Evolutionary conservation across 2,888 invertebrate genomes (phyloP), one percentile per base, ranked within the genome.

Genomic region (Elaeidobius kamerunicus): DNA sequence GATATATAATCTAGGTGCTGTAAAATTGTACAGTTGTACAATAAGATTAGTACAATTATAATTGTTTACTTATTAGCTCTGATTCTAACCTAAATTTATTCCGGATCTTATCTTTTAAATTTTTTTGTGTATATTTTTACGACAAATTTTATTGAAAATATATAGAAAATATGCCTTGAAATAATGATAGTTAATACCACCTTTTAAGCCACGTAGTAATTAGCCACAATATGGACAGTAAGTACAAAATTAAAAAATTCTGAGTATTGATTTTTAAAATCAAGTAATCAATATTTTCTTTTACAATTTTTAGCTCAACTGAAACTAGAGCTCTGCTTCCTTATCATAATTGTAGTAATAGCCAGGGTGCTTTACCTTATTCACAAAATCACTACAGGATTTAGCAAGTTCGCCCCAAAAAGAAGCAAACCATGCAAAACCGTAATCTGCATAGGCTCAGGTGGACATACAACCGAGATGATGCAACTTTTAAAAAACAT

Each of bases 401-500:
- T 65, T 38, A 68, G 65, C 15, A 66, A 66, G 59, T 50, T 58
- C 50, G 51, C 65, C n/a, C 36, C 61, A 16, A 59, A 55, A 56
- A 55, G 70, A 52, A 60, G 42, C 12, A 49, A 19, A 23, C 65
- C 70, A 15, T 69, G 67, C 48, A 72, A 66, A 63, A 83, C 84
- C 4, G 63, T 85, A 51, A 76, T 86, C 60, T 83, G 87, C 60
- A 80, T 88, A 52, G 88, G 87, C 30, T 86, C 88, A 60, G 94
- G 93, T 49, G 94, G 94, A 0, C 98, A 99, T 69, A 98, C 98
- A 0, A 85, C 88, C n/a, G 98, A 99, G 78, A 87, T 99, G 79
- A 70, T 96, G 42, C 78, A 83, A 57, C 76, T 97, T 34, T 70
- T 88, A 4, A 75, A 79, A 59, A 76, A 77, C 19, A 68, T 96